Evolutionary conservation across 2,113 vertebrate genomes (phyloP), one percentile per base, ranked within the genome.

Genomic region (Hyaena hyaena): DNA sequence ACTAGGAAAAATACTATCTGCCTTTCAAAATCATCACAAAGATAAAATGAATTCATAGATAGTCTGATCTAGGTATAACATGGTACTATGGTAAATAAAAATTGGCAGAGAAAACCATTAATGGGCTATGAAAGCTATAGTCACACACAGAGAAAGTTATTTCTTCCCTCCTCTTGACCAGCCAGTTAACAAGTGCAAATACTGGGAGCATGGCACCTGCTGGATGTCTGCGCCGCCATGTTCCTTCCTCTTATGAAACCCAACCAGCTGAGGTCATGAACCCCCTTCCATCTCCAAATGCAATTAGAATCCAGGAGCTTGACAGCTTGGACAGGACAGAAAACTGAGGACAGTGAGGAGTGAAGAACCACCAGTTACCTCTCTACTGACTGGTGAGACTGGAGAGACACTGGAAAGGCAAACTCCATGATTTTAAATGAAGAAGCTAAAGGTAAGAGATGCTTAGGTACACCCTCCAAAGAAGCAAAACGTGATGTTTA

Each of bases 1-100:
- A 82, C 50, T 17, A 89, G 35, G 45, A 55, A 35, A 90, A 97
- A n/a, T 26, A 48, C 5, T 79, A 55, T 79, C 74, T 68, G n/a
- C 61, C 74, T 87, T 93, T 80, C 39, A 69, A 77, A 92, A 83
- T 0, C 83, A 8, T 68, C 79, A 53, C 33, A 43, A 71, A 76
- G 77, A 76, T 16, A 63, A 63, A 96, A 77, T 2, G 5, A 84
- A 61, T 43, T 26, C n/a, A n/a, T 1, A 11, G 23, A 33, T 14
- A 14, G 21, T 65, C 92, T 80, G 48, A 77, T 50, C 28, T 43
- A 85, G 53, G 35, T 6, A 53, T 11, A 55, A 74, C 5, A 45
- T 4, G 10, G 55, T 55, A 4, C 19, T 63, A 10, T 2, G 12
- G 65, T 26, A 55, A 63, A 28, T 65, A 76, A 69, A 80, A 84